Evolutionary conservation across 2,113 vertebrate genomes (phyloP), one percentile per base, ranked within the genome.

Genomic region (Coryphaenoides rupestris): DNA sequence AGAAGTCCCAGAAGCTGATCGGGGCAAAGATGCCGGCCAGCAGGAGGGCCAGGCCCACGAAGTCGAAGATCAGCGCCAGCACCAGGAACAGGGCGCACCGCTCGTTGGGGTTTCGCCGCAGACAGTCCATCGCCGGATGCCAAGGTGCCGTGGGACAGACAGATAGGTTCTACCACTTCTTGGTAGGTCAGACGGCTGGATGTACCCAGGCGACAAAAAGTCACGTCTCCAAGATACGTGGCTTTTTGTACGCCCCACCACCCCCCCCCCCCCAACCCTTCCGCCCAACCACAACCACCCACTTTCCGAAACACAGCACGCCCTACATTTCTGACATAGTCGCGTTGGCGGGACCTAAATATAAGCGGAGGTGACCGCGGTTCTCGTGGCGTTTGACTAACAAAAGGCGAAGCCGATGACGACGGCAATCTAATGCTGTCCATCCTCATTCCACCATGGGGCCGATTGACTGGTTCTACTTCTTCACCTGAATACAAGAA

Each of bases 1-100:
- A 93, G 62, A 97, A 95, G 72, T 96, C 96, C 93, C 93, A 97
- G 78, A 68, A 95, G 3, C 73, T 79, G 5, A 95, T 4, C 0
- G 84, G 69, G 0, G 89, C 90, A 0, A 91, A 88, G 74, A 96
- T 77, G 12, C 96, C 96, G 5, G 94, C 0, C 0, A 98, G 60
- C 50, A 98, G 79, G 62, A 94, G 58, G 53, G 88, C 2, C 14
- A 97, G 66, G 16, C 96, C 96, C 0, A 52, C 0, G 0, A 80
- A 3, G 1, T 95, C 95, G 0, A 92, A 46, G 1, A 95, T 0
- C 10, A 96, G 0, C 0, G 87, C 95, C 57, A 95, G 0, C 0
- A 71, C 0, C 1, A 94, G 67, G 19, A 94, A 58, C 16, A 63
- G 0, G 0, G 1, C 17, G 4, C 89, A 92, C n/a, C 55, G 86